Evolutionary conservation across 2,113 vertebrate genomes (phyloP), one percentile per base, ranked within the genome.

Genomic region (Pachycephala philippinensis): DNA sequence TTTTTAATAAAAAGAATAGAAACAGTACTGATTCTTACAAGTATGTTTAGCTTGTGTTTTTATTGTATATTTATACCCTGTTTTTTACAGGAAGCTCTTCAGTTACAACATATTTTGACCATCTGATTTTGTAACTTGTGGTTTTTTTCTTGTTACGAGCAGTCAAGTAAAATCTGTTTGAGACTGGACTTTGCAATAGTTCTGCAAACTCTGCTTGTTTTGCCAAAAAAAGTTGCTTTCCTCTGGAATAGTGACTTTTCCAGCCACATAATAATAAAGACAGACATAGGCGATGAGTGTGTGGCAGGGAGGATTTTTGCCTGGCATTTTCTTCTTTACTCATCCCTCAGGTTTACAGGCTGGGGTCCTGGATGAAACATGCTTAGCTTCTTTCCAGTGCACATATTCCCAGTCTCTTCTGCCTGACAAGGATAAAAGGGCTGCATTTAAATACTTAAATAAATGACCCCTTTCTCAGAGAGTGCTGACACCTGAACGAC

Each of bases 11-110:
- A 84, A 96, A 93, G 26, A 57, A 50, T 65, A 78, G 96, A 90
- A 98, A 97, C 59, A 92, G 17, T 82, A 97, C 90, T 69, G 85
- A 84, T 53, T 47, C 64, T 69, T 89, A 90, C 92, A 98, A 97
- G 98, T 98, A 98, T 52, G 97, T 97, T 89, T 75, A 68, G n/a
- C 59, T 90, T 37, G 14, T 82, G 7, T 20, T 70, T 81, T 90
- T 70, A 28, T 49, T 72, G 7, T 27, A 17, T 52, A 7, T 24
- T 80, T 56, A 56, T 35, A 11, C 6, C 4, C 19, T 37, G 0
- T 49, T 83, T 90, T 85, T 84, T 47, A 3, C 56, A 82, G 45
- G 50, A 71, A 84, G 39, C 23, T 39, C 7, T 80, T 96, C 31
- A 13, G 7, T 85, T 86, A 63, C 11, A 70, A 39, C 16, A 27